These are phyloP conservation scores for Leptocoma aspasia DNA, from an alignment of 2,113 vertebrate species.

Conservation along the genomic window DNA sequence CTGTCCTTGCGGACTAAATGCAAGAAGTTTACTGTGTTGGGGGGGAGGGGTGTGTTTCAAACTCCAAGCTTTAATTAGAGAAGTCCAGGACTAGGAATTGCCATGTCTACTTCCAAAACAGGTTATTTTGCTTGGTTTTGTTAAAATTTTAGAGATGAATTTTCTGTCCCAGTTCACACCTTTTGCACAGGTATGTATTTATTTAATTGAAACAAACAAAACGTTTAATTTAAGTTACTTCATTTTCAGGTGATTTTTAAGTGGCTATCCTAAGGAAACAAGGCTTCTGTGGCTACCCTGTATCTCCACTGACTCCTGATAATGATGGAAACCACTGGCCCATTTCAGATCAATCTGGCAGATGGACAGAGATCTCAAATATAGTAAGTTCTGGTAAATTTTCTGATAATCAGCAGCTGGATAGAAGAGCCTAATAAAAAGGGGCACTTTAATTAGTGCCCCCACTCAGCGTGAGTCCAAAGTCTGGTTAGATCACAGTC, in stretches of 20 bases:
- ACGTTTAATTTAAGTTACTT: not conserved
- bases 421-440: not conserved
- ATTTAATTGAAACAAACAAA: not conserved
- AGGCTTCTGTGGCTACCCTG: not conserved
- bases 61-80: not conserved
- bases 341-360: not conserved
- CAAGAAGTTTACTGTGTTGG: not conserved
- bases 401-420: not conserved
- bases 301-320: not conserved
- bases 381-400: not conserved
- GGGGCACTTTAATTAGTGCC: not conserved
- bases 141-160: not conserved
- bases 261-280: not conserved
- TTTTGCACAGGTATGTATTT: not conserved
- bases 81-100: not conserved
- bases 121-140: not conserved
- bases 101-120: not conserved
- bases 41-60: not conserved
- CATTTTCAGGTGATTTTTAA: not conserved
- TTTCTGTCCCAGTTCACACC: not conserved
- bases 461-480: not conserved
- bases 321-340: not conserved
- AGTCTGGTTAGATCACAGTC: rapidly evolving
- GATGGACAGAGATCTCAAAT: not conserved
- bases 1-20: not conserved